Base-by-base conservation (phyloP, 2,888 invertebrate genomes). In the Leptura quadrifasciata region DNA sequence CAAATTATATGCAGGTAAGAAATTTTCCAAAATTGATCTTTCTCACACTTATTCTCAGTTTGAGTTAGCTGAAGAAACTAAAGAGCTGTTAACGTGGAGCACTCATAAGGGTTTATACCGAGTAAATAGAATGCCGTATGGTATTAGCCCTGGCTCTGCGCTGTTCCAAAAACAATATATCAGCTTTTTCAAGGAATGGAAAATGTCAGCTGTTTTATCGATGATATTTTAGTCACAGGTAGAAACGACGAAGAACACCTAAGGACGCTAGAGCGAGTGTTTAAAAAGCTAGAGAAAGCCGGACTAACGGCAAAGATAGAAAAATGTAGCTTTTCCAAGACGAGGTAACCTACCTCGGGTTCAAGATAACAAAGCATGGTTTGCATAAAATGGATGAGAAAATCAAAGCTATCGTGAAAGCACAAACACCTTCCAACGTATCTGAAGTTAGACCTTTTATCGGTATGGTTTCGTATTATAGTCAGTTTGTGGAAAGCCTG, bases 401-500 rank as follows among this genome's bases (percentile, higher is more conserved):
- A 65, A 60, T 80, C 9, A 52, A 76, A 20, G 81, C 81, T 20
- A 78, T 82, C 2, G 20, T 54, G 8, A 55, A 77, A 27, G 80
- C 79, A 2, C 65, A 58, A 58, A 47, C 31, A 60, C 80, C 79
- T 0, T 52, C n/a, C 70, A 75, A 68, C 24, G n/a, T 76, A 47
- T 57, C 78, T 6, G 74, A 79, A 60, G 20, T 79, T 52, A 73
- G 76, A 67, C 52, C 70, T 18, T 77, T 78, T 57, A 12, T 75
- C 20, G 81, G 79, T 15, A 18, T 77, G 61, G 67, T 76, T 15
- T 76, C 72, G 64, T 81, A 77, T 67, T 79, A 76, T 39, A 24
- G 58, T 15, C 74, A 75, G 74, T 80, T 81, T 74, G 39, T 80
- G 12, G n/a, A 65, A 27, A 73, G 75, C 17, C 5, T 64, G 4